Evolutionary conservation across 2,888 invertebrate genomes (phyloP).

Genomic region (Trilocha varians): DNA sequence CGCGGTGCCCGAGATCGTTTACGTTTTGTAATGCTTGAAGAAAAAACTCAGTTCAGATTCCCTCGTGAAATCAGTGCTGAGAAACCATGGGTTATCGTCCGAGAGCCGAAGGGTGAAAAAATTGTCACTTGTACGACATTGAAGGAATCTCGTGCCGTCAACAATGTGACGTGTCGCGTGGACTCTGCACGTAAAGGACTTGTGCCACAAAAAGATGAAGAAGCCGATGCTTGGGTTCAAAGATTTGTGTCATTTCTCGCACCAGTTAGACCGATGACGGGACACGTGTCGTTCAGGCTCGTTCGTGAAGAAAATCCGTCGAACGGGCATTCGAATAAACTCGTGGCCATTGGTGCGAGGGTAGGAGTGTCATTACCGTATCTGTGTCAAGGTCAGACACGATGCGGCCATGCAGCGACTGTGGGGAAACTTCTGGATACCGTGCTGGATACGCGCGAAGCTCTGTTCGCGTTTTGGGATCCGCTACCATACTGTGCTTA

Average conservation of each 20-base stretch:
- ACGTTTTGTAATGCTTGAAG: slow-evolving; percentile 79
- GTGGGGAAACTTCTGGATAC: slow-evolving; percentile 77
- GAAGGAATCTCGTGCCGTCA: slow-evolving; percentile 83
- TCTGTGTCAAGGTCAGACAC: slow-evolving; percentile 80
- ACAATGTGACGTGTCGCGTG: slow-evolving; percentile 85
- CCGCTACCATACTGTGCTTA: slow-evolving; percentile 90
- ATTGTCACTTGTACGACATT: slow-evolving; percentile 88
- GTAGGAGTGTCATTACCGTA: slow-evolving; percentile 87
- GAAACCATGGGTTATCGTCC: slow-evolving; percentile 85
- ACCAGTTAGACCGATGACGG: slow-evolving; percentile 79
- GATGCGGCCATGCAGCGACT: slow-evolving; percentile 76
- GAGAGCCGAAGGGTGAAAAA: slow-evolving; percentile 83
- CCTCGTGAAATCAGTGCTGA: slow-evolving; percentile 81
- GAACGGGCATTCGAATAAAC: slow-evolving; percentile 48
- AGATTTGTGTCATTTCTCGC: slow-evolving; percentile 79
- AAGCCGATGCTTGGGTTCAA: slow-evolving; percentile 81
- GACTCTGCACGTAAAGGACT: slow-evolving; percentile 78
- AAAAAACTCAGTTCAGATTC: slow-evolving; percentile 76
- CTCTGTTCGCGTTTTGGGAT: slow-evolving; percentile 87
- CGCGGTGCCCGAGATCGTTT: slow-evolving; percentile 81
- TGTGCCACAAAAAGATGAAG: slow-evolving; percentile 78
- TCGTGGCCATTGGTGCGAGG: slow-evolving; percentile 75
- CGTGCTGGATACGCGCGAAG: slow-evolving; percentile 84
- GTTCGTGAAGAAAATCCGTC: slow-evolving; percentile 74
- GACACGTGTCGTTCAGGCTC: slow-evolving; percentile 85